These are phyloP conservation scores for Dryas iulia DNA, from an alignment of 1,140 invertebrate species.

Conservation along the genomic window DNA sequence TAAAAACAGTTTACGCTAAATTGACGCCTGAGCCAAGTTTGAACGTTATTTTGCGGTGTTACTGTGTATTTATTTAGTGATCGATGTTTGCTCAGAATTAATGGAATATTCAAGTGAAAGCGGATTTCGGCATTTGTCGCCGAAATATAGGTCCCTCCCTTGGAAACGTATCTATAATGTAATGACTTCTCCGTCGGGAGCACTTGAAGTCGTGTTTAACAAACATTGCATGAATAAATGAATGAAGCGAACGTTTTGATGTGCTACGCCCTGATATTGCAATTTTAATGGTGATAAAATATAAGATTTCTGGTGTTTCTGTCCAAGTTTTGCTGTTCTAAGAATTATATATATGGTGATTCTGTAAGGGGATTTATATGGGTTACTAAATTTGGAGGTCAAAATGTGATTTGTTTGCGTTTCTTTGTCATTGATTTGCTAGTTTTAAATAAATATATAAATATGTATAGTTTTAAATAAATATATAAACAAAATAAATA, in stretches of 20 bases:
- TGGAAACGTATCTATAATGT: constrained; percentile 30
- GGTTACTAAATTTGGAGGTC: not conserved
- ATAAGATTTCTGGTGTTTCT: constrained; percentile 17
- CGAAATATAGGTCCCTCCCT: constrained; percentile 23
- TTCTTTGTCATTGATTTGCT: too few relatives aligned
- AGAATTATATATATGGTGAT: too few relatives aligned
- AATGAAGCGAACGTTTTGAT: constrained; percentile 37
- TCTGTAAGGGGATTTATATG: constrained; percentile 19
- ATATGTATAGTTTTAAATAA: too few relatives aligned
- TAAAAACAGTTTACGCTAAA: constrained; percentile 40
- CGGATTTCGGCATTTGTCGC: constrained; percentile 34
- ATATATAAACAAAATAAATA: too few relatives aligned
- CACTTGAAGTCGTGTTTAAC: constrained; percentile 38
- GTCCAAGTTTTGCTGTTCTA: constrained; percentile 12
- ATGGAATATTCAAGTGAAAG: constrained; percentile 62
- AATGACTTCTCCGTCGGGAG: constrained; percentile 36
- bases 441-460: too few relatives aligned
- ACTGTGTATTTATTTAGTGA: constrained; percentile 59
- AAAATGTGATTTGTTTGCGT: too few relatives aligned
- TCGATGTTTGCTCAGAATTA: constrained; percentile 60
- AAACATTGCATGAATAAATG: constrained; percentile 57
- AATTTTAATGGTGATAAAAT: constrained; percentile 34
- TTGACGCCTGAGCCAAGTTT: constrained; percentile 32
- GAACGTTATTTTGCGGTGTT: constrained; percentile 40
- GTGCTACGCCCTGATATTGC: constrained; percentile 28